Evolutionary conservation across 1,140 invertebrate species (phyloP), one percentile per base, ranked within the genome.

Genomic region (Stegodyphus mimosarum): DNA sequence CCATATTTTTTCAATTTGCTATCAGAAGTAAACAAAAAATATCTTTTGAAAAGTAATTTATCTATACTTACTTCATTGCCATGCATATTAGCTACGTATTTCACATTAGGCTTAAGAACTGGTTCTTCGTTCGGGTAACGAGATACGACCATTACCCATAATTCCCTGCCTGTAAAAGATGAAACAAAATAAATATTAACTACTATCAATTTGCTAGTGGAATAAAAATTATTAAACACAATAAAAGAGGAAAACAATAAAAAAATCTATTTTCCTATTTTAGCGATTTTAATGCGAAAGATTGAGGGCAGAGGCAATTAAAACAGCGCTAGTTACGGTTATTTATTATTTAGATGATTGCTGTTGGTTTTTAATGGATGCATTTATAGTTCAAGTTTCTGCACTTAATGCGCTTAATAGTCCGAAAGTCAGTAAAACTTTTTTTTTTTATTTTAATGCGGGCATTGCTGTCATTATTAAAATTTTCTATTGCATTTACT

Each of bases 71-170:
- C 88, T 87, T 89, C 88, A 87, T 88, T 89, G 15, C 88, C 96
- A 89, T 97, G 96, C 90, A 97, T 97, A 90, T 97, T 97, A 67
- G 94, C 96, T 11, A 97, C 94, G 89, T 96, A 97, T 90, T 97
- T 97, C 2, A 97, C 95, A 89, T 97, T 95, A 3, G 96, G 96
- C 63, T 87, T 88, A 63, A 88, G 64, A 15, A 83, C 7, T 17
- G 80, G 76, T 52, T 87, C 73, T 67, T 89, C 87, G n/a, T 88
- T 83, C 10, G 78, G 83, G 48, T 94, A 97, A 55, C 94, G 93
- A 0, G 96, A 96, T 18, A 99, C 95, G 69, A 98, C 96, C 94
- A 98, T 94, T 53, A 98, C 97, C 97, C 97, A 98, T 15, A 99
- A 92, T 89, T 98, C 96, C 50, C 96, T 93, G n/a, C 88, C 88